Evolutionary conservation across 2,113 vertebrate genomes (phyloP), one percentile per base, ranked within the genome.

Genomic region (Odocoileus virginianus): DNA sequence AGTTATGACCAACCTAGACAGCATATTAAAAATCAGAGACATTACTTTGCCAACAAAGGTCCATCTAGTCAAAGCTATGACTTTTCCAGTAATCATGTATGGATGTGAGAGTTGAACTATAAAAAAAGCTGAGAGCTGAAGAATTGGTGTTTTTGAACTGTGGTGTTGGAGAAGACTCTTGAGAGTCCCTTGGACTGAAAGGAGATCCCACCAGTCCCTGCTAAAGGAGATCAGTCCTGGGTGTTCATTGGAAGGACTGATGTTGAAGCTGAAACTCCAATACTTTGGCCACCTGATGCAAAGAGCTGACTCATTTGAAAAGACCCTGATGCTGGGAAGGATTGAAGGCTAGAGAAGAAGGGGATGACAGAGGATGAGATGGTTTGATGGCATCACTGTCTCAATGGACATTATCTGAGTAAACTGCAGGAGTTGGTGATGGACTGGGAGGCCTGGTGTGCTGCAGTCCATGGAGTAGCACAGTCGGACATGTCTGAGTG

Each of bases 261-360:
- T 2, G 1, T 64, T 64, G 61, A n/a, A n/a, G 7, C 4, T 54
- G 0, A 64, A 64, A n/a, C 33, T 64, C 15, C 33, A n/a, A 17
- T 64, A 64, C 3, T n/a, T n/a, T 4, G 3, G 61, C 17, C 16
- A n/a, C 15, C 15, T 64, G 30, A n/a, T 64, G 15, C 0, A 0
- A n/a, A n/a, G 15, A n/a, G 61, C 30, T 64, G 30, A 64, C 30
- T 64, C 33, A 64, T n/a, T 17, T 64, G 61, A 64, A 64, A 64
- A 64, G 33, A 64, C 61, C 7, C 61, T 64, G 33, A n/a, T 64
- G 61, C 7, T n/a, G 4, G 61, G 61, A 64, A 9, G 8, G 61
- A 64, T n/a, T 64, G 61, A 9, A 17, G 3, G 4, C 0, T 0
- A 4, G 33, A n/a, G 16, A 33, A 64, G 61, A 64, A 67, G 33